phyloP scores from a whole-genome alignment of 2,797 vertebrate genomes.

The Platalea minor region DNA sequence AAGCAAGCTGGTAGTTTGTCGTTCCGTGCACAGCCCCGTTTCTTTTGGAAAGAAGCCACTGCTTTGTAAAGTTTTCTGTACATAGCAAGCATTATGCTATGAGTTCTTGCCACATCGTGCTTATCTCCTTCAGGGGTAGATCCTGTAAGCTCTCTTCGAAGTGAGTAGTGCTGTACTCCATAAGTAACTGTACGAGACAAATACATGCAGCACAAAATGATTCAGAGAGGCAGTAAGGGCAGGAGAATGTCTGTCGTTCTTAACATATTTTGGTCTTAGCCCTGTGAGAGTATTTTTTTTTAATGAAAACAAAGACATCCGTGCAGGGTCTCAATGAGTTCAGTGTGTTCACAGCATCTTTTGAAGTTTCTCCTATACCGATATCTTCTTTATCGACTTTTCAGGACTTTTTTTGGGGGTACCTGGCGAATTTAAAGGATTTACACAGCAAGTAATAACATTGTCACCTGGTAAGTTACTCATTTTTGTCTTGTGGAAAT shows the following conservation, averaged over 20 bases:
- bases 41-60: neutral
- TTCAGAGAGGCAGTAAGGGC: neutral
- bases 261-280: neutral
- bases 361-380: neutral
- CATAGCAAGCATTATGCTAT: neutral
- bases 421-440: neutral
- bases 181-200: neutral
- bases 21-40: neutral
- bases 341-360: neutral
- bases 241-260: neutral
- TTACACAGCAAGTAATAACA: neutral
- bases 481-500: neutral
- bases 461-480: neutral
- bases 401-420: neutral
- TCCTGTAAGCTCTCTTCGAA: neutral
- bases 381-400: neutral
- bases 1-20: neutral
- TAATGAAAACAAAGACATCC: neutral
- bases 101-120: rapidly evolving
- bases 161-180: neutral
- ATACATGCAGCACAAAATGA: neutral
- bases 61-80: neutral
- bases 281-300: neutral
- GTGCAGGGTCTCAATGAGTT: neutral
- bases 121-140: neutral